phyloP scores from a whole-genome alignment of 2,113 vertebrate species.

The Chaetura pelagica region DNA sequence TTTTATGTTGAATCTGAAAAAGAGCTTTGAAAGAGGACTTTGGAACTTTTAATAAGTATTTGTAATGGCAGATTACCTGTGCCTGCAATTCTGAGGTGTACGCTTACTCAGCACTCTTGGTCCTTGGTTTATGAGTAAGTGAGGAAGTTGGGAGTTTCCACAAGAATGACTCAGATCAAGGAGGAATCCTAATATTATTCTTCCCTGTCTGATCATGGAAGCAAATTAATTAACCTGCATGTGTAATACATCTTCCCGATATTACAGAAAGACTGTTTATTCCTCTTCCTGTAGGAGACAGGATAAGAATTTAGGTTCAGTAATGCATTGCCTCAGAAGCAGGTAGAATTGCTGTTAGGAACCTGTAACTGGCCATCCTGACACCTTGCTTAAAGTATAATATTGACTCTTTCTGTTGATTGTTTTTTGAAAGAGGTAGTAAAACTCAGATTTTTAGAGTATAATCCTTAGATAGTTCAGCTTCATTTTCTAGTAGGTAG shows the following conservation, averaged over 20 bases:
- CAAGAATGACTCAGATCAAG: neutral
- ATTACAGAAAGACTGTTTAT: neutral
- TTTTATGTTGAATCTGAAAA: neutral
- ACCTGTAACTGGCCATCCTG: neutral
- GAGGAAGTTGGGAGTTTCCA: slow-evolving; percentile 34
- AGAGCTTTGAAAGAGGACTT: neutral
- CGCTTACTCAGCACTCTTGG: slow-evolving; percentile 9
- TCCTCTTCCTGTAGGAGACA: neutral
- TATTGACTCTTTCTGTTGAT: neutral
- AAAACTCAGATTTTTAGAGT: neutral
- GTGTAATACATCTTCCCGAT: neutral
- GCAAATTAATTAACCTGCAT: neutral
- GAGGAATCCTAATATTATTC: neutral
- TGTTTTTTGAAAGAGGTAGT: neutral
- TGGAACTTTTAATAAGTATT: neutral
- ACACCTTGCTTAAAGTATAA: neutral
- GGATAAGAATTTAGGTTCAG: neutral
- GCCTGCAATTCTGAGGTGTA: neutral
- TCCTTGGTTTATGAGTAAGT: neutral
- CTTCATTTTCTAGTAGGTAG: neutral
- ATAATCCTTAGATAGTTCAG: neutral
- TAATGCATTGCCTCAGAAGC: neutral
- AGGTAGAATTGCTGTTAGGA: neutral
- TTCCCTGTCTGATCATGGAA: neutral
- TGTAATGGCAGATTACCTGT: neutral